These are phyloP conservation scores for Oryzias woworae DNA, from an alignment of 2,113 vertebrate species.

Conservation along the genomic window DNA sequence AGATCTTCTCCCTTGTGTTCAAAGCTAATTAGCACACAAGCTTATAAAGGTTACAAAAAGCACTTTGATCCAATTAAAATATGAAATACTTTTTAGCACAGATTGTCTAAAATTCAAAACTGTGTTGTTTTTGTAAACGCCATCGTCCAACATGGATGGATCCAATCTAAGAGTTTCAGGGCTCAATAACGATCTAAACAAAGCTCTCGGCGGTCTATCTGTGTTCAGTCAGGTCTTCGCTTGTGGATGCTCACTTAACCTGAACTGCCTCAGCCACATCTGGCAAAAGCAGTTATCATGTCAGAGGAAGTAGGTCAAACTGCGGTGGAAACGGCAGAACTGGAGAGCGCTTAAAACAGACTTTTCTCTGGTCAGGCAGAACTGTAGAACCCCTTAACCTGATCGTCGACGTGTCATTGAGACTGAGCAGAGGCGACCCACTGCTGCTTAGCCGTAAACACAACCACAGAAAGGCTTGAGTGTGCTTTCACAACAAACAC, in stretches of 20 bases:
- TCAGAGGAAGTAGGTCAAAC: constrained; percentile 42
- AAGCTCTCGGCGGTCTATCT: constrained; percentile 32
- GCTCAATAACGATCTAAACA: constrained; percentile 42
- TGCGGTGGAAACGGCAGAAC: constrained; percentile 24
- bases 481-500: constrained; percentile 67
- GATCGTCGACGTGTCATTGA: constrained; percentile 31
- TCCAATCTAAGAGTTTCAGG: constrained; percentile 8
- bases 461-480: constrained; percentile 32
- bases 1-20: constrained; percentile 53
- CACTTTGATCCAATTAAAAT: constrained; percentile 21
- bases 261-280: constrained; percentile 57
- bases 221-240: constrained; percentile 54
- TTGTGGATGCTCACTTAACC: constrained; percentile 60
- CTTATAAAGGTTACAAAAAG: constrained; percentile 20
- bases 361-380: constrained; percentile 11
- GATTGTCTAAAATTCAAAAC: not conserved
- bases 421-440: constrained; percentile 7
- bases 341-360: constrained; percentile 35
- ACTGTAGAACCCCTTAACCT: constrained; percentile 22
- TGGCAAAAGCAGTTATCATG: constrained; percentile 48
- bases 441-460: constrained; percentile 65
- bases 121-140: not conserved
- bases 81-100: not conserved
- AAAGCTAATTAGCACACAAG: constrained; percentile 60
- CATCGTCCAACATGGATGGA: constrained; percentile 20